Conservation (phyloP, 2,888 invertebrate species). For the Steinernema hermaphroditum region DNA sequence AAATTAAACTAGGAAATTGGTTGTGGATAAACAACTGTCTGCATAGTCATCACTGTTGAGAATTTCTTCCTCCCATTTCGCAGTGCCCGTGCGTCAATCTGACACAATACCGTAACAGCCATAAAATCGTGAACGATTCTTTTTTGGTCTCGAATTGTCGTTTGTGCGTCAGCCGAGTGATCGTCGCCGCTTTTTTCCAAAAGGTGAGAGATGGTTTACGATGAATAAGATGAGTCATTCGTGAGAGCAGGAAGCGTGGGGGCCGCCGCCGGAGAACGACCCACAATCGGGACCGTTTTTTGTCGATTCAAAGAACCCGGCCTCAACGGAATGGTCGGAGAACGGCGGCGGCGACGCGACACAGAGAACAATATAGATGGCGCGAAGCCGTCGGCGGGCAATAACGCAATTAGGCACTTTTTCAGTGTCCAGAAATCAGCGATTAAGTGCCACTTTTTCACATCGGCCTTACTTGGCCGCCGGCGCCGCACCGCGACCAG, state of each 20-base stretch:
- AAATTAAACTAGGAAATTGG: slow-evolving; percentile 23
- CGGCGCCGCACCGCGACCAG: neutral
- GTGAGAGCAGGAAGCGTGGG: slow-evolving; percentile 5
- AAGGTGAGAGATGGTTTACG: too few species aligned
- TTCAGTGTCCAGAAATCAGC: slow-evolving; percentile 8
- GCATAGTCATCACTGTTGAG: too few species aligned
- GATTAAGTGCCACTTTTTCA: slow-evolving; percentile 18
- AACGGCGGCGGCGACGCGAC: too few species aligned
- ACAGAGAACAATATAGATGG: too few species aligned
- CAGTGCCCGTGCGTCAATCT: too few species aligned
- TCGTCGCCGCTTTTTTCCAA: too few species aligned
- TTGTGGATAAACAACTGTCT: slow-evolving; percentile 24
- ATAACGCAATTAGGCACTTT: slow-evolving; percentile 8
- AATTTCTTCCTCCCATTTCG: too few species aligned
- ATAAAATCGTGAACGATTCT: too few species aligned
- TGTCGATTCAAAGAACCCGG: neutral
- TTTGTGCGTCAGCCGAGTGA: too few species aligned
- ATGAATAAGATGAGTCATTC: slow-evolving; percentile 3
- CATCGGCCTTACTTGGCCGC: neutral
- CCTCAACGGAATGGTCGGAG: too few species aligned
- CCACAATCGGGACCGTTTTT: neutral
- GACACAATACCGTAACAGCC: too few species aligned
- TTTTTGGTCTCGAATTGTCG: too few species aligned
- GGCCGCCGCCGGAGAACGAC: neutral
- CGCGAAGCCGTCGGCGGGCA: neutral